Evolutionary conservation across 1,140 invertebrate species (phyloP).

Genomic region (Latrodectus geometricus): DNA sequence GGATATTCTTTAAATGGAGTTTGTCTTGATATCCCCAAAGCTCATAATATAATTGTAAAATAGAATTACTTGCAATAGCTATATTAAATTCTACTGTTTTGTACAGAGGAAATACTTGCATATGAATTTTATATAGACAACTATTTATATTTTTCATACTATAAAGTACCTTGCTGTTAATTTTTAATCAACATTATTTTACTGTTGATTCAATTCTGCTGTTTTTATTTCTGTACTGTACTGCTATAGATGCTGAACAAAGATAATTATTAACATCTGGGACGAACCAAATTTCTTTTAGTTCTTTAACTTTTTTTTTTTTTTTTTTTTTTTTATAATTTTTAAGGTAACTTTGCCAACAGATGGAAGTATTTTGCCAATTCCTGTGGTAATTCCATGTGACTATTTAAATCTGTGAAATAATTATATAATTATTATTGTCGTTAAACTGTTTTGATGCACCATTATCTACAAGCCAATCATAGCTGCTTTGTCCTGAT

Average conservation of each 20-base stretch:
- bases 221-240: constrained; percentile 29
- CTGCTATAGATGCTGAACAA: too few relatives aligned
- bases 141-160: not conserved
- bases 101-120: not conserved
- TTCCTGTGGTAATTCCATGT: too few relatives aligned
- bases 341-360: too few relatives aligned
- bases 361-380: too few relatives aligned
- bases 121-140: constrained; percentile 12
- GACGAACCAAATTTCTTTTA: too few relatives aligned
- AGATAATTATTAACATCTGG: too few relatives aligned
- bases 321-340: too few relatives aligned
- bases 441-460: too few relatives aligned
- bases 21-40: constrained; percentile 20
- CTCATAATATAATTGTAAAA: constrained; percentile 25
- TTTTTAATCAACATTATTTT: constrained; percentile 23
- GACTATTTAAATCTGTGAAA: too few relatives aligned
- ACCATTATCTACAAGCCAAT: constrained; percentile 20
- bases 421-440: too few relatives aligned
- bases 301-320: too few relatives aligned
- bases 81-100: not conserved
- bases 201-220: constrained; percentile 14
- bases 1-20: not conserved
- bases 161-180: constrained; percentile 2
- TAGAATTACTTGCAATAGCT: not conserved
- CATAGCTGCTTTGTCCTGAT: not conserved